A percentile compares a stretch with the other conserved stretches of the same genome.
These are phyloP conservation scores for Cheilosia grossa DNA, from an alignment of 2,888 invertebrate genomes.

Conservation along the genomic window DNA sequence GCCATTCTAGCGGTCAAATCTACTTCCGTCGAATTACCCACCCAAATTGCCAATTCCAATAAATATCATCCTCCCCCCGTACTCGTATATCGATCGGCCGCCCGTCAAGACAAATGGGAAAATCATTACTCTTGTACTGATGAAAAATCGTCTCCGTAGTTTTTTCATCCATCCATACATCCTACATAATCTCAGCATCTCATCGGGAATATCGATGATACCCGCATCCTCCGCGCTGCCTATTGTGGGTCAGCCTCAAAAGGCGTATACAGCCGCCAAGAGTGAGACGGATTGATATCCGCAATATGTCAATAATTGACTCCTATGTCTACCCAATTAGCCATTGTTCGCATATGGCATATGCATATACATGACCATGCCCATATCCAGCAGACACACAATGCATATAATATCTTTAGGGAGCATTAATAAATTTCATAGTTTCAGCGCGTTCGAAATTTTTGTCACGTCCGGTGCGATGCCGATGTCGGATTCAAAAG, in stretches of 20 bases:
- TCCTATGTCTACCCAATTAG: slow-evolving; percentile 63
- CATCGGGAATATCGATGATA: slow-evolving; percentile 16
- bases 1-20: slow-evolving; percentile 12
- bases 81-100: slow-evolving; percentile 39
- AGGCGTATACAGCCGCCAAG: neutral
- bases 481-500: slow-evolving; percentile 44
- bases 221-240: slow-evolving; percentile 1
- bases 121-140: slow-evolving; percentile 57
- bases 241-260: slow-evolving; percentile 45
- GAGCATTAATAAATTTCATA: slow-evolving; percentile 64
- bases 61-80: neutral
- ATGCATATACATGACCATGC: slow-evolving; percentile 9
- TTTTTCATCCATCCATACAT: slow-evolving; percentile 23
- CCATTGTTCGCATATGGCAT: slow-evolving; percentile 42
- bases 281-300: slow-evolving; percentile 54
- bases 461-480: slow-evolving; percentile 69
- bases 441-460: slow-evolving; percentile 58
- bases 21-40: slow-evolving; percentile 5
- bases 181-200: slow-evolving; percentile 37
- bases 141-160: slow-evolving; percentile 59
- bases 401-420: slow-evolving; percentile 41
- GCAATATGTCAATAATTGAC: slow-evolving; percentile 71
- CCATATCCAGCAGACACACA: slow-evolving; percentile 14
- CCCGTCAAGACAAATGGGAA: slow-evolving; percentile 51
- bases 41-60: slow-evolving; percentile 18